Base-by-base conservation (phyloP, 2,797 vertebrate species). In the Buceros bicornis region DNA sequence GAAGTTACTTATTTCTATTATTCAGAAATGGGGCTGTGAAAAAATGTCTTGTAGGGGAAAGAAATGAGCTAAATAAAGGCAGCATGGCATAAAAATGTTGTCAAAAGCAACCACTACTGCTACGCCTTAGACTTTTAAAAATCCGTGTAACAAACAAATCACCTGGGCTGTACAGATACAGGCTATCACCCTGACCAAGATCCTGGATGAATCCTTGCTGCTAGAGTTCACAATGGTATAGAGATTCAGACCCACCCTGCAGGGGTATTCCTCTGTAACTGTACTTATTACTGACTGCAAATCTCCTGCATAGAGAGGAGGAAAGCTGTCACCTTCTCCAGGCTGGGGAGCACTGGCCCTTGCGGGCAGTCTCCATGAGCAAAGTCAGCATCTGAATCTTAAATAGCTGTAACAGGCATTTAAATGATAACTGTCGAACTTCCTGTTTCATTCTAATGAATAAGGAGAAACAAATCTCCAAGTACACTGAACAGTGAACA, bases 351-450 rank as follows among this genome's bases (percentile, higher is more conserved):
- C 1, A 0, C 28, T 19, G n/a, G 31, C 31, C 31, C n/a, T 83
- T 51, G 50, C 45, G 81, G 37, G 24, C n/a, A 72, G 45, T 8
- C 35, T 43, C 42, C 33, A 21, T 0, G 6, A 79, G 58, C 45
- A 83, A 42, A 83, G 35, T 13, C 58, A 33, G 37, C 37, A 40
- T 40, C 37, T 12, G 37, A 40, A 40, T 40, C 61, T 76, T 58
- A n/a, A 48, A 22, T 6, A 47, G 26, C 2, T 54, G 76, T 48
- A 50, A 50, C 9, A 35, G 0, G 0, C 25, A 29, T 51, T 74
- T 64, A 70, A 37, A 53, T 21, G 13, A 17, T 24, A 79, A 64
- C 18, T 22, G 31, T 35, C 77, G 64, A 86, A 53, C 16, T 79
- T 66, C 18, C 82, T 61, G 40, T 56, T 94, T 53, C 70, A 42